These are phyloP conservation scores for Hemiprocne comata DNA, from an alignment of 2,113 vertebrate species.

Conservation along the genomic window DNA sequence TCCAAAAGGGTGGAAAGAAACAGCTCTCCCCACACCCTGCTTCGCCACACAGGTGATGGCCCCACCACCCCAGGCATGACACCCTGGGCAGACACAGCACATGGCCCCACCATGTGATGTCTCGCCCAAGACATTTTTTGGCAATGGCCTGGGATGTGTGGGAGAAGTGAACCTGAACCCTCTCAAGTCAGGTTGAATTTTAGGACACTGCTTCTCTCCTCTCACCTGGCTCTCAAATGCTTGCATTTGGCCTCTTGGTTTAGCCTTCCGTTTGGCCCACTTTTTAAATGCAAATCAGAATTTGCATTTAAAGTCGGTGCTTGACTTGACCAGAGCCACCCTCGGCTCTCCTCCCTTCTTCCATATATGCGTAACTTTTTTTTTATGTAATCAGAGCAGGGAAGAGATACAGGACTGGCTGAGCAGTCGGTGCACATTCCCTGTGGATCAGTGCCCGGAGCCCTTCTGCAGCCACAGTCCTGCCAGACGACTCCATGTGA, in stretches of 20 bases:
- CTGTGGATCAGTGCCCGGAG: not conserved
- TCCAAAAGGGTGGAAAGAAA: not conserved
- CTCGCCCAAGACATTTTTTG: not conserved
- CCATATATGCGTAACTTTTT: not conserved
- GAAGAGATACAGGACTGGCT: not conserved
- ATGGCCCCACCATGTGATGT: fast-evolving
- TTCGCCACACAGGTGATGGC: not conserved
- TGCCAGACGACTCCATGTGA: conserved; percentile 5
- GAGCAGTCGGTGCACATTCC: not conserved
- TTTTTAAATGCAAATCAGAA: not conserved
- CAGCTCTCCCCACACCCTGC: not conserved
- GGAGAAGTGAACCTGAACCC: not conserved
- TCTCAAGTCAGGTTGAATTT: not conserved
- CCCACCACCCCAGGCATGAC: fast-evolving
- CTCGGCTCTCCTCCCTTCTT: not conserved
- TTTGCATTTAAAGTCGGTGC: not conserved
- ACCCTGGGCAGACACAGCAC: not conserved
- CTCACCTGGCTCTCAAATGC: not conserved
- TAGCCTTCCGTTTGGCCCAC: not conserved
- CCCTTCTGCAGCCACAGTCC: not conserved
- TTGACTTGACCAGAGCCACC: not conserved
- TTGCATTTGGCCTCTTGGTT: not conserved
- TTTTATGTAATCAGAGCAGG: not conserved
- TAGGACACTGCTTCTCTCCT: not conserved
- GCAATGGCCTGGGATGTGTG: not conserved